Evolutionary conservation across 2,888 invertebrate species (phyloP).

Genomic region (Hyppa rectilinea): DNA sequence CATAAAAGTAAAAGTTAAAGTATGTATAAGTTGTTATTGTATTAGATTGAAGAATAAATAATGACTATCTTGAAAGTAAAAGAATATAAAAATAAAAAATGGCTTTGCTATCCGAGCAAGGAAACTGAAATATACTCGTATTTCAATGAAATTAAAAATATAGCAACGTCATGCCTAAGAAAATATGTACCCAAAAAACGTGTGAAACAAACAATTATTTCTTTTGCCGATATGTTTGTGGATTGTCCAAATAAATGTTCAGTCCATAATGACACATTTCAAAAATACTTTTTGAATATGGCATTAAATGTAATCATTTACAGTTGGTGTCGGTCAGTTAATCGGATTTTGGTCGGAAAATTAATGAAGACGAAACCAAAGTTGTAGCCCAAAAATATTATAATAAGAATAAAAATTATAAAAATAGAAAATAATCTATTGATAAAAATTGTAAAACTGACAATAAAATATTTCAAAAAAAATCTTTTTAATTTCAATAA

Average conservation of each 20-base stretch:
- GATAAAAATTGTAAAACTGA: neutral
- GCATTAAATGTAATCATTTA: conserved; percentile 5
- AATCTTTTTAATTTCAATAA: neutral
- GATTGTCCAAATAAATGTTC: conserved; percentile 11
- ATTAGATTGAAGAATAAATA: no score
- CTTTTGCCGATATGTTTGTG: neutral
- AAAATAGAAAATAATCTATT: conserved; percentile 3
- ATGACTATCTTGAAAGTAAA: no score
- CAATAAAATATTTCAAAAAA: neutral
- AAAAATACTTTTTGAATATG: conserved; percentile 5
- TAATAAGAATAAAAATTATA: neutral
- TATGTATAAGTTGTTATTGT: no score
- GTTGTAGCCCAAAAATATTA: conserved; percentile 5
- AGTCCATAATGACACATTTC: conserved; percentile 1
- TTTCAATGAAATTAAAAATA: conserved; percentile 16
- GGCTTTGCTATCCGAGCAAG: conserved; percentile 31
- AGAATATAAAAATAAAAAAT: conserved; percentile 30
- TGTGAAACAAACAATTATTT: neutral
- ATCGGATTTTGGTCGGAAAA: conserved; percentile 17
- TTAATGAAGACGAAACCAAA: conserved; percentile 4
- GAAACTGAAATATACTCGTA: conserved; percentile 4
- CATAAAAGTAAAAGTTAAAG: conserved; percentile 25
- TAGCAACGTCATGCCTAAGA: neutral
- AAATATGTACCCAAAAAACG: conserved; percentile 5
- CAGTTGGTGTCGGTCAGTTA: conserved; percentile 1